These are phyloP conservation scores for Spongilla lacustris DNA, from an alignment of 37 sponge, comb jelly and placozoan species.

Conservation along the genomic window DNA sequence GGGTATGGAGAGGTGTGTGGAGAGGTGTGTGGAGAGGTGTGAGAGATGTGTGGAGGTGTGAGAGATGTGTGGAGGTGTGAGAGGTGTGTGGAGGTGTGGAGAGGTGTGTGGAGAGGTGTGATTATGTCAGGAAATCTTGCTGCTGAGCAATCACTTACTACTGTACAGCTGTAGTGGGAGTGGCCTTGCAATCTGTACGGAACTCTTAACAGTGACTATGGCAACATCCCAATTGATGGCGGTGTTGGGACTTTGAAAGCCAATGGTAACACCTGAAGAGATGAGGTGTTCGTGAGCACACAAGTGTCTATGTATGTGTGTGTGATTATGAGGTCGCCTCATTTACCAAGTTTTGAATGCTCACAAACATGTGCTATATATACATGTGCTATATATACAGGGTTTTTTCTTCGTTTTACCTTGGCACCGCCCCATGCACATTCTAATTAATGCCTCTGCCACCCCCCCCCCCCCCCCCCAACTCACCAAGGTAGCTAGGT, in stretches of 20 bases:
- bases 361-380: no score
- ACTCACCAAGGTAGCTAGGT: no score
- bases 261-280: not conserved
- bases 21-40: not conserved
- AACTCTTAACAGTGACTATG: not conserved
- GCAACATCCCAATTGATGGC: not conserved
- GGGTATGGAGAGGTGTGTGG: not conserved
- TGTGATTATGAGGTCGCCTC: no score
- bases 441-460: no score
- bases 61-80: not conserved
- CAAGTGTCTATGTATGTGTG: no score
- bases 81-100: not conserved
- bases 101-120: not conserved
- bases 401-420: no score
- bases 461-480: no score
- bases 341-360: no score
- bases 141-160: not conserved
- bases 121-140: not conserved
- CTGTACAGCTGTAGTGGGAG: not conserved
- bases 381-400: no score
- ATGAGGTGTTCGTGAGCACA: no score
- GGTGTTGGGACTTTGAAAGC: not conserved
- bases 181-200: not conserved
- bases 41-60: not conserved
- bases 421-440: no score